phyloP scores from a whole-genome alignment of 2,888 invertebrate genomes.

The Eristalis pertinax region DNA sequence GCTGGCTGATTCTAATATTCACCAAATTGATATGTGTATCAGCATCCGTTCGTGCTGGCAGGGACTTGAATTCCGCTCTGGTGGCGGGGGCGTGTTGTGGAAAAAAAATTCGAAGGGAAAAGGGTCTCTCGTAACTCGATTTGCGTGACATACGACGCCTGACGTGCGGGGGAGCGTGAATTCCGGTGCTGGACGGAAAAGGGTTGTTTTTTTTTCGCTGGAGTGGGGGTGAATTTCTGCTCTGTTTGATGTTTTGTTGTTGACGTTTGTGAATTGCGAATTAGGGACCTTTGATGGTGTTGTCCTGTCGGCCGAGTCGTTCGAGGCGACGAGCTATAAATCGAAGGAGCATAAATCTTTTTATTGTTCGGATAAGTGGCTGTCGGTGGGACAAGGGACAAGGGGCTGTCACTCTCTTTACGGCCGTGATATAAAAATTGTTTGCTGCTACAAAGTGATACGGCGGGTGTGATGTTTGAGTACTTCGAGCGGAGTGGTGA shows the following conservation, averaged over 20 bases:
- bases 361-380: slow-evolving; percentile 17
- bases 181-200: neutral
- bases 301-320: neutral
- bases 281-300: neutral
- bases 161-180: neutral
- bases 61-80: neutral
- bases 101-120: neutral
- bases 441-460: neutral
- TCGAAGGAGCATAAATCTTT: slow-evolving; percentile 4
- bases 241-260: slow-evolving; percentile 2
- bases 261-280: slow-evolving; percentile 15
- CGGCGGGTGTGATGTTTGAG: neutral
- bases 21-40: slow-evolving; percentile 53
- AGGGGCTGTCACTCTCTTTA: slow-evolving; percentile 20
- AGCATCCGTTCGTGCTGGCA: neutral
- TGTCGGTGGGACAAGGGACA: neutral
- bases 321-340: neutral
- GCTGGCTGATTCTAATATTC: slow-evolving; percentile 25
- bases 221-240: too few species aligned
- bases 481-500: neutral
- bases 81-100: neutral
- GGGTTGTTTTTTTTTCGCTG: neutral
- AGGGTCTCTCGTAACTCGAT: neutral
- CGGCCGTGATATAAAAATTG: neutral
- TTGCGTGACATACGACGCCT: neutral